Percentiles rank a stretch among this genome's conserved stretches.
Conservation (phyloP, 2,113 vertebrate species). For the Pollachius pollachius region DNA sequence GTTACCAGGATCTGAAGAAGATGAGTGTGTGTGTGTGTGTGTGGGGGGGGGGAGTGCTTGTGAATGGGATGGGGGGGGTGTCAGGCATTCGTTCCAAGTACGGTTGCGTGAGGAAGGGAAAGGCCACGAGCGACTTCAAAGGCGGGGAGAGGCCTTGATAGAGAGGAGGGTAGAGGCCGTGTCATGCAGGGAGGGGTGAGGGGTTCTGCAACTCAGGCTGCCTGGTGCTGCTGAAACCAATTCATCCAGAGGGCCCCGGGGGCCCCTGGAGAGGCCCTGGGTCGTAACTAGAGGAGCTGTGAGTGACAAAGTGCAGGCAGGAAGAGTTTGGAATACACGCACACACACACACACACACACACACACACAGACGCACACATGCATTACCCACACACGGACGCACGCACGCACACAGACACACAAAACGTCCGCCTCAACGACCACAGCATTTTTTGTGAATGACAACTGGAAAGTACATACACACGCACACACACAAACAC, state of each 20-base stretch:
- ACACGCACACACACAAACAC: too few relatives aligned
- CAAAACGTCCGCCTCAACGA: too few relatives aligned
- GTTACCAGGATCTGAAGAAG: slow-evolving; percentile 5
- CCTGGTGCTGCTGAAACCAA: slow-evolving; percentile 62
- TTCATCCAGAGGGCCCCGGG: slow-evolving; percentile 54
- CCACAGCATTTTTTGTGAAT: too few relatives aligned
- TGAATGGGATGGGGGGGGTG: slow-evolving; percentile 26
- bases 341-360: slow-evolving; percentile 1
- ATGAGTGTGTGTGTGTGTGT: slow-evolving; percentile 23
- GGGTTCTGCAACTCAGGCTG: slow-evolving; percentile 42
- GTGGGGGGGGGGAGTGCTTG: slow-evolving; percentile 6
- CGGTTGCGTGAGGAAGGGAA: slow-evolving; percentile 58
- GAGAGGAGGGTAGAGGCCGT: slow-evolving; percentile 54
- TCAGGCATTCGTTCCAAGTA: slow-evolving; percentile 43
- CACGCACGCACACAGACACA: neutral
- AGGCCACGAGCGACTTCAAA: slow-evolving; percentile 66
- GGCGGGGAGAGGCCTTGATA: slow-evolving; percentile 51
- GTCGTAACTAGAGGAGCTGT: slow-evolving; percentile 66
- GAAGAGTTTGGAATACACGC: slow-evolving; percentile 16
- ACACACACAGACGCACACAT: neutral
- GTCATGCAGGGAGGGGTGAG: slow-evolving; percentile 61
- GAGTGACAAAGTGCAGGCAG: slow-evolving; percentile 58
- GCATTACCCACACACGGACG: neutral
- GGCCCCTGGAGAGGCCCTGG: slow-evolving; percentile 37
- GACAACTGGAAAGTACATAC: too few relatives aligned